Conservation (phyloP, 2,797 vertebrate genomes). For the Miichthys miiuy region DNA sequence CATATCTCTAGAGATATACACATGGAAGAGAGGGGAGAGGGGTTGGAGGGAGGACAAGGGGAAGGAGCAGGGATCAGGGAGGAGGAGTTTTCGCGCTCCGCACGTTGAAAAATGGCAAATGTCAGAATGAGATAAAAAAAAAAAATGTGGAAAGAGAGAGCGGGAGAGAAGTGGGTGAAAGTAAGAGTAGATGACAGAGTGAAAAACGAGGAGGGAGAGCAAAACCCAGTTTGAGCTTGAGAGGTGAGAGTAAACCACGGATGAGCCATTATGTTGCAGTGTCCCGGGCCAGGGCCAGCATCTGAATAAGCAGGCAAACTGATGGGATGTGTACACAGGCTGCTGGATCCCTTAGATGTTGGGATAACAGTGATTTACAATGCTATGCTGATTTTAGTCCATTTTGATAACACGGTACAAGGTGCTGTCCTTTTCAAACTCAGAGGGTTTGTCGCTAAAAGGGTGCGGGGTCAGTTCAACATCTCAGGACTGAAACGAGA, state of each 20-base stretch:
- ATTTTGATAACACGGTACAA: slow-evolving; percentile 46
- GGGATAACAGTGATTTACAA: slow-evolving; percentile 71
- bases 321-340: slow-evolving; percentile 60
- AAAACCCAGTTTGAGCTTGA: slow-evolving; percentile 84
- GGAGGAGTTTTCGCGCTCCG: slow-evolving; percentile 74
- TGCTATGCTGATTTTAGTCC: slow-evolving; percentile 70
- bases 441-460: slow-evolving; percentile 26
- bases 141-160: slow-evolving; percentile 71
- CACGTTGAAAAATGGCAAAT: slow-evolving; percentile 85
- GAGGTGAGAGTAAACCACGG: slow-evolving; percentile 77
- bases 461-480: slow-evolving; percentile 30
- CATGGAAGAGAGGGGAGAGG: slow-evolving; percentile 51
- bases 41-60: slow-evolving; percentile 40
- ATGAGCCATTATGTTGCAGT: slow-evolving; percentile 73
- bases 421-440: slow-evolving; percentile 61
- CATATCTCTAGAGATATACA: slow-evolving; percentile 73
- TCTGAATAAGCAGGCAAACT: slow-evolving; percentile 73
- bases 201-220: slow-evolving; percentile 82
- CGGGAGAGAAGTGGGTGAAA: slow-evolving; percentile 74
- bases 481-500: slow-evolving; percentile 16
- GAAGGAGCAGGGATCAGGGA: slow-evolving; percentile 55
- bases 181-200: slow-evolving; percentile 83
- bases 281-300: slow-evolving; percentile 64
- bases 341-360: slow-evolving; percentile 52
- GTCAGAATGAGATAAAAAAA: slow-evolving; percentile 83